Percentiles rank a stretch among this genome's conserved stretches.
These are phyloP conservation scores for Chloropsis cyanopogon DNA, from an alignment of 2,113 vertebrate genomes.

Conservation along the genomic window DNA sequence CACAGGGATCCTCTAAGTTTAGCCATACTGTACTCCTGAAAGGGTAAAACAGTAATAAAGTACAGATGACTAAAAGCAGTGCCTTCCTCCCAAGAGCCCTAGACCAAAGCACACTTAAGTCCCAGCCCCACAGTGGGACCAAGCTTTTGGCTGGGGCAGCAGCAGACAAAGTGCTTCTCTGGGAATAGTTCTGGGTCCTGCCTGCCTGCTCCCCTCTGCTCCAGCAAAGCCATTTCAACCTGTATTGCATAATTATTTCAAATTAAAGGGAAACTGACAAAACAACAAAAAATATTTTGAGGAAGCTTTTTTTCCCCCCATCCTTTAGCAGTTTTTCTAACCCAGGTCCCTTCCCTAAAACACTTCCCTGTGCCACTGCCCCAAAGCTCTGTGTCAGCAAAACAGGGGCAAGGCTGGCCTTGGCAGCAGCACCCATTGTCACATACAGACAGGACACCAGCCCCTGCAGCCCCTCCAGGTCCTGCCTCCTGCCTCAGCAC, in stretches of 20 bases:
- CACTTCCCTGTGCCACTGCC: background rate
- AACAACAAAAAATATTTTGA: background rate
- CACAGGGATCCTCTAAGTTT: background rate
- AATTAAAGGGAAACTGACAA: background rate
- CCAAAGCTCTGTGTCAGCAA: background rate
- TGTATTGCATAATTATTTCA: accelerated
- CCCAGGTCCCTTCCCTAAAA: background rate
- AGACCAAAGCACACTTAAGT: background rate
- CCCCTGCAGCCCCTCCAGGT: background rate
- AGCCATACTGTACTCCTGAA: background rate
- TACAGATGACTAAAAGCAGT: background rate
- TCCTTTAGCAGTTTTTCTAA: background rate
- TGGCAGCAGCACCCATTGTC: background rate
- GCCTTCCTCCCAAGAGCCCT: background rate
- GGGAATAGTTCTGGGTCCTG: background rate
- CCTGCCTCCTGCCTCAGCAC: background rate
- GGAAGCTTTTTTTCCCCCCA: background rate
- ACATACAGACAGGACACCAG: accelerated
- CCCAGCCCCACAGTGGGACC: background rate
- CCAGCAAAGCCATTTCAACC: background rate
- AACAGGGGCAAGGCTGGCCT: background rate
- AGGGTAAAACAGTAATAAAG: background rate
- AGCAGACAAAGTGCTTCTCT: accelerated
- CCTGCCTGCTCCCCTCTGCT: background rate
- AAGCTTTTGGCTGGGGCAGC: background rate